Percentiles rank a stretch among this genome's conserved stretches.
These are phyloP conservation scores for Pristis pectinata DNA, from an alignment of 2,797 vertebrate species.

Conservation along the genomic window DNA sequence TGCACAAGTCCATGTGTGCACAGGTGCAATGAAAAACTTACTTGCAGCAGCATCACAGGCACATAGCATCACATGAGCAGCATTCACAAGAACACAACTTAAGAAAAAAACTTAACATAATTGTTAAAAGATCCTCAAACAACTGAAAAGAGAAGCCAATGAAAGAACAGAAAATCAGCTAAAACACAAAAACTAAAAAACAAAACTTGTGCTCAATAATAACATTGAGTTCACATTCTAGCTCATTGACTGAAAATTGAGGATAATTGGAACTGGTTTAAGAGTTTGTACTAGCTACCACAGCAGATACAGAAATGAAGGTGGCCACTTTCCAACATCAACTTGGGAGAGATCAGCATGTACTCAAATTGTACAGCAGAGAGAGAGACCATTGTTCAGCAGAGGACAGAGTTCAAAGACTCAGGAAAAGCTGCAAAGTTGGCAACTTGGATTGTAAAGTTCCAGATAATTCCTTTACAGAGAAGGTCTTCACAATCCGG, in stretches of 20 bases:
- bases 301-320: neutral
- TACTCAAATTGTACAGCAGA: neutral
- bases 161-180: neutral
- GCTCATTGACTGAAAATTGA: neutral
- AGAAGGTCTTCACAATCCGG: neutral
- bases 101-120: too few relatives aligned
- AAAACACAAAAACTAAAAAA: neutral
- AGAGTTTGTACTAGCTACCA: neutral
- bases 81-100: too few relatives aligned
- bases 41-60: too few relatives aligned
- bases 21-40: too few relatives aligned
- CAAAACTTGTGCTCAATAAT: neutral
- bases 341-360: too few relatives aligned
- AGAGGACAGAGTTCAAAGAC: neutral
- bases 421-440: neutral
- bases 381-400: neutral
- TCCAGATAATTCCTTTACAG: neutral
- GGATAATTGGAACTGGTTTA: neutral
- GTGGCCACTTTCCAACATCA: neutral
- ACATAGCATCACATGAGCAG: too few relatives aligned
- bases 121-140: neutral
- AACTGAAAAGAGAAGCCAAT: neutral
- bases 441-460: neutral
- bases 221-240: neutral
- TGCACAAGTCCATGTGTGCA: too few relatives aligned